Evolutionary conservation across 2,113 vertebrate species (phyloP).

Genomic region (Brachyhypopomus gauderio): DNA sequence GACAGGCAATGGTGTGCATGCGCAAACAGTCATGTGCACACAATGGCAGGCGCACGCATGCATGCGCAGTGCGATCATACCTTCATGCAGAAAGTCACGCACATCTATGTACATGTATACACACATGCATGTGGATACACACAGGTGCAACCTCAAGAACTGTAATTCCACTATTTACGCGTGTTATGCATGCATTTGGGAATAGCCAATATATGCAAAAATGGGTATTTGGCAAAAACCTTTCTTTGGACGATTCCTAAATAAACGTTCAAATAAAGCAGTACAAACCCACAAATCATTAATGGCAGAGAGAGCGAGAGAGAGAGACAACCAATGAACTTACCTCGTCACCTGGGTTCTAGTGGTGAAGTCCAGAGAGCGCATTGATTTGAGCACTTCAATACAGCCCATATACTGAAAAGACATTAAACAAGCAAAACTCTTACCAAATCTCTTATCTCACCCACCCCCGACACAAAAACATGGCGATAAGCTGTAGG

Average conservation of each 20-base stretch:
- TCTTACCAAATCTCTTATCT: not conserved
- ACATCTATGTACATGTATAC: not conserved
- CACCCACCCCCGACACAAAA: constrained; percentile 10
- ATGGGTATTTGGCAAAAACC: too few species aligned
- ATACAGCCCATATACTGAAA: constrained; percentile 97
- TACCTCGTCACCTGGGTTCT: constrained; percentile 97
- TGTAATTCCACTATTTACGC: too few species aligned
- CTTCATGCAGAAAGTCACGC: not conserved
- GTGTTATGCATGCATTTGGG: too few species aligned
- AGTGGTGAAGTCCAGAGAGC: constrained; percentile 94
- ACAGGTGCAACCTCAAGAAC: too few species aligned
- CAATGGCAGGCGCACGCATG: not conserved
- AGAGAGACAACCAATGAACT: not conserved
- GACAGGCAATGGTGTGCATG: not conserved
- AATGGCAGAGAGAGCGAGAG: constrained; percentile 11
- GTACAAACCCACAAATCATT: not conserved
- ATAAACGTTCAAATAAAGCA: not conserved
- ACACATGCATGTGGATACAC: too few species aligned
- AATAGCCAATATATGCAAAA: too few species aligned
- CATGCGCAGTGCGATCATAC: not conserved
- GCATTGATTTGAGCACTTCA: constrained; percentile 93
- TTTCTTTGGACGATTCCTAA: not conserved
- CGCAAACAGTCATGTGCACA: constrained; percentile 7
- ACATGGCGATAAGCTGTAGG: not conserved
- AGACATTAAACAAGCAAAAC: not conserved